A percentile compares a stretch with the other conserved stretches of the same genome.
Evolutionary conservation across 2,113 vertebrate species (phyloP).

Genomic region (Cacatua alba): DNA sequence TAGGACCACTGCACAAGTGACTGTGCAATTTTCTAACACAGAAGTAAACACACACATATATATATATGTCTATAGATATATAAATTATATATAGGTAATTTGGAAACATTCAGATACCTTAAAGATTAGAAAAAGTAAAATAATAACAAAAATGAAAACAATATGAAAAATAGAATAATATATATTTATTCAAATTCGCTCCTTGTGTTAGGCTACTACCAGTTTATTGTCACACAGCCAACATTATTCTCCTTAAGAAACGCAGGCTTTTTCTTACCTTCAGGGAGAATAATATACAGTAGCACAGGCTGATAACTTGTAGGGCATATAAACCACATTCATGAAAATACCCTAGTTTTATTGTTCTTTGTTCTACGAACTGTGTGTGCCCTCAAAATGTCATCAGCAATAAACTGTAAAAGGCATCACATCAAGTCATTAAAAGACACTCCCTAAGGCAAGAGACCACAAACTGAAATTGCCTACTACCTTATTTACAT

Average conservation of each 20-base stretch:
- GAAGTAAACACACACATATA: not conserved
- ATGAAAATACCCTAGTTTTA: conserved; percentile 64
- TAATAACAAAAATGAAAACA: not conserved
- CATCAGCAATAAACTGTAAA: conserved; percentile 78
- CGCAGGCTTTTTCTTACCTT: not conserved
- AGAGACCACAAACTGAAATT: conserved; percentile 65
- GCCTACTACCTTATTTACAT: conserved; percentile 44
- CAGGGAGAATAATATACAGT: conserved; percentile 20
- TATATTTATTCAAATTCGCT: not conserved
- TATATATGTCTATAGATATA: too few species aligned
- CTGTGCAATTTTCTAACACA: not conserved
- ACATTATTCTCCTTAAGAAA: conserved; percentile 24
- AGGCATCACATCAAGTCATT: conserved; percentile 80
- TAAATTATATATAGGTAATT: not conserved
- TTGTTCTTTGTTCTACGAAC: conserved; percentile 73
- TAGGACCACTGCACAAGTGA: not conserved
- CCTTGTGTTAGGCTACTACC: not conserved
- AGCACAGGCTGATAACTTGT: conserved; percentile 13
- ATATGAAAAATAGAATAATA: not conserved
- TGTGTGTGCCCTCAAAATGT: conserved; percentile 83
- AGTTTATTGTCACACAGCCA: not conserved
- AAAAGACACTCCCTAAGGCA: conserved; percentile 76
- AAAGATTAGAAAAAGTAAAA: not conserved
- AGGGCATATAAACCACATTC: conserved; percentile 48
- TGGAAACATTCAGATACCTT: not conserved